A percentile compares a stretch with the other conserved stretches of the same genome.
Conservation (phyloP, 2,888 invertebrate species). For the Pammene aurita region DNA sequence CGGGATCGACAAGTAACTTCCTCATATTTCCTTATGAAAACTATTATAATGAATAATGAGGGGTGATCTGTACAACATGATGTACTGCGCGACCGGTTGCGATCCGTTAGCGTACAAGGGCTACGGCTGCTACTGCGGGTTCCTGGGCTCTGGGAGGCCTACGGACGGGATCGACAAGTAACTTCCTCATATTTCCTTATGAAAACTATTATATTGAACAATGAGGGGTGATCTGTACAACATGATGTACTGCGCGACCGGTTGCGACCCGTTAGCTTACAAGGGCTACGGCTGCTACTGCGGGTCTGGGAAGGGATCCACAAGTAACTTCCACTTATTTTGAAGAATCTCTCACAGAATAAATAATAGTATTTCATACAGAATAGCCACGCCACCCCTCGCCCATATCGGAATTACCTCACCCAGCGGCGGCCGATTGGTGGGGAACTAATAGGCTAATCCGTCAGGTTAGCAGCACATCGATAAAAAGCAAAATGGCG, state of each 20-base stretch:
- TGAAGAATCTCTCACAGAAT: too few relatives aligned
- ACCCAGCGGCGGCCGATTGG: too few relatives aligned
- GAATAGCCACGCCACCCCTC: too few relatives aligned
- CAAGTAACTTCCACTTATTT: too few relatives aligned
- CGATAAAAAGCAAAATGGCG: too few relatives aligned
- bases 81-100: conserved; percentile 92
- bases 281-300: conserved; percentile 96
- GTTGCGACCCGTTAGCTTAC: conserved; percentile 91
- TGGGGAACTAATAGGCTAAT: too few relatives aligned
- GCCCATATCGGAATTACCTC: too few relatives aligned
- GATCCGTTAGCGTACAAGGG: conserved; percentile 92
- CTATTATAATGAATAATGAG: conserved; percentile 51
- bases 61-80: conserved; percentile 92
- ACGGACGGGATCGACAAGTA: conserved; percentile 93
- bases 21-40: conserved; percentile 16
- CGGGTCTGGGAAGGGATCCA: conserved; percentile 94
- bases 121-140: conserved; percentile 95
- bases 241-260: conserved; percentile 93
- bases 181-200: conserved; percentile 39
- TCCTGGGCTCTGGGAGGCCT: conserved; percentile 90
- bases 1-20: conserved; percentile 88
- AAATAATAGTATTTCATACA: too few relatives aligned
- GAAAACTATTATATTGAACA: background rate
- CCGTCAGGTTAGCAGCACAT: too few relatives aligned
- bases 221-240: conserved; percentile 89